Conservation (phyloP, 2,113 vertebrate species). For the Trematocara zebra region DNA sequence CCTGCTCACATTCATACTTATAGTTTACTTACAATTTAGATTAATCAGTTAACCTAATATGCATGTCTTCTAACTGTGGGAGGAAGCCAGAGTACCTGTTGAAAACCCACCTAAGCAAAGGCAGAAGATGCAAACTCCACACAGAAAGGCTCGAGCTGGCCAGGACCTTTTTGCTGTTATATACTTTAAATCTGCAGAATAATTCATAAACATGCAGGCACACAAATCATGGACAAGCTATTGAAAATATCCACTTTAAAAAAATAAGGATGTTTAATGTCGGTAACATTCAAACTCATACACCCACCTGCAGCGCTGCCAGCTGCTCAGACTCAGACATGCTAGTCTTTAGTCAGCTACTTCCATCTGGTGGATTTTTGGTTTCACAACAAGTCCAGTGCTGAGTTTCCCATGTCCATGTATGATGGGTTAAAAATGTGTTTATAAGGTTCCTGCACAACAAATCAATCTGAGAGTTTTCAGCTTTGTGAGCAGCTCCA, state of each 20-base stretch:
- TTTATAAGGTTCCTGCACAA: not conserved
- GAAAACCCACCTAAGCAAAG: not conserved
- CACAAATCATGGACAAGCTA: not conserved
- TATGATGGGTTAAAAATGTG: not conserved
- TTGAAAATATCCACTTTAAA: conserved; percentile 38
- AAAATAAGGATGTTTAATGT: conserved; percentile 19
- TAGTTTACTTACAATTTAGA: not conserved
- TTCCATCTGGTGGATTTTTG: conserved; percentile 51
- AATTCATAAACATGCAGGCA: not conserved
- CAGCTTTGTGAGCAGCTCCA: not conserved
- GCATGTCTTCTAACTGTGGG: not conserved
- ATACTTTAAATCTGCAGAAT: not conserved
- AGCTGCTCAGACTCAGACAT: not conserved
- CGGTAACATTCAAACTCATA: not conserved
- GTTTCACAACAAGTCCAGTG: not conserved
- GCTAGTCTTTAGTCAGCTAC: conserved; percentile 22
- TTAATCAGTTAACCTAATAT: not conserved
- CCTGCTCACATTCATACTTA: not conserved
- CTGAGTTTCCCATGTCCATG: not conserved
- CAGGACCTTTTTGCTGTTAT: not conserved
- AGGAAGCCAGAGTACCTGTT: not conserved
- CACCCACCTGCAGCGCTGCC: not conserved
- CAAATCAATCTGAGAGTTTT: not conserved
- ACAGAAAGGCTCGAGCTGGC: not conserved
- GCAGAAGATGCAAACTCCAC: not conserved